Conservation (phyloP, 2,888 invertebrate species). For the Glaucopsyche alexis region DNA sequence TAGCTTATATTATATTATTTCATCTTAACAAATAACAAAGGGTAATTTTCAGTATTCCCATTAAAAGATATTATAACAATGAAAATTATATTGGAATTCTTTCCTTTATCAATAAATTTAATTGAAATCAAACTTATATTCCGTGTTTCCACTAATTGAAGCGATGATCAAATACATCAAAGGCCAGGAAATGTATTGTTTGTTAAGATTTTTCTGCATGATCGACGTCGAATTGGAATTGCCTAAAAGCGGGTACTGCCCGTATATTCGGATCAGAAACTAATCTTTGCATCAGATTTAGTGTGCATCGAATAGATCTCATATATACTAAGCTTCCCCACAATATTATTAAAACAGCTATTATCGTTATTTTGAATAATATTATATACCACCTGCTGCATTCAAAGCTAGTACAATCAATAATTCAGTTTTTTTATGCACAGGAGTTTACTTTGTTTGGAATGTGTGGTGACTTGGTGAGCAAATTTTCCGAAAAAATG, state of each 20-base stretch:
- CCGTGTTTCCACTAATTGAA: background rate
- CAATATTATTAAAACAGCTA: background rate
- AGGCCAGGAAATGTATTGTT: background rate
- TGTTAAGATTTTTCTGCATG: conserved; percentile 7
- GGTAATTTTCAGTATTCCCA: background rate
- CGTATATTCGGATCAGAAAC: background rate
- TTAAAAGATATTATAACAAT: background rate
- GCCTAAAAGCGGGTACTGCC: background rate
- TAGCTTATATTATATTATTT: no score
- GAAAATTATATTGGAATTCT: background rate
- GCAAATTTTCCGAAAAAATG: no score
- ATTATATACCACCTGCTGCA: no score
- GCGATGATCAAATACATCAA: background rate
- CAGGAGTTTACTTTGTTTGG: no score
- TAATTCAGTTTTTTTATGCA: no score
- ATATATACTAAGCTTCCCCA: background rate
- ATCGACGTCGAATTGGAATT: background rate
- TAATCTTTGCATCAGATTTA: background rate
- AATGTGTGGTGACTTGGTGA: no score
- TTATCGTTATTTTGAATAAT: no score
- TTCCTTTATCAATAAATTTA: background rate
- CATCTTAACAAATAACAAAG: no score
- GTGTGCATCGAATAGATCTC: background rate
- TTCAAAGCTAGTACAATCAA: no score
- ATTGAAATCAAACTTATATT: background rate